phyloP scores from a whole-genome alignment of 92 coral and sea anemone genomes.

The Epizoanthus stellaris region DNA sequence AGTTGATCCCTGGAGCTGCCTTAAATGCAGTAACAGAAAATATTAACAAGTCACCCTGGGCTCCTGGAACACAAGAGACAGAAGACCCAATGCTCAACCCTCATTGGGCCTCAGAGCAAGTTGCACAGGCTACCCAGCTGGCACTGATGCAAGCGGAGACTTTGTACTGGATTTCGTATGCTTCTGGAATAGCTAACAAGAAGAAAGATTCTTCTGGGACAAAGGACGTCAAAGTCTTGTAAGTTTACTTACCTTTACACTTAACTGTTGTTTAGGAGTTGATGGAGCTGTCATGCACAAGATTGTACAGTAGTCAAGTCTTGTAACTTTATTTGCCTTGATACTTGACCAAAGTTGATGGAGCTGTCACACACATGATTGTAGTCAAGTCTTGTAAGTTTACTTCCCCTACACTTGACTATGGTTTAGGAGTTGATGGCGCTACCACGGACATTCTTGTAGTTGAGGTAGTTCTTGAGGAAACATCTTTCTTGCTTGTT shows the following conservation, averaged over 20 bases:
- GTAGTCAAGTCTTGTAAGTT: no score
- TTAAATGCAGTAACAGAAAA: constrained; percentile 86
- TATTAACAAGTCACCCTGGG: constrained; percentile 83
- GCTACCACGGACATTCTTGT: no score
- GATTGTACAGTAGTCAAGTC: no score
- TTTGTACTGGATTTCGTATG: constrained; percentile 65
- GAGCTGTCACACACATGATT: no score
- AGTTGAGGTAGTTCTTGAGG: no score
- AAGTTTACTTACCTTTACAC: constrained; percentile 31
- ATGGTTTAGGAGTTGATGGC: no score
- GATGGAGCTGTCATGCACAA: no score
- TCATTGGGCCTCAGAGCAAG: constrained; percentile 79
- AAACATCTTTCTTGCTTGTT: no score
- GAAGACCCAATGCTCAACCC: constrained; percentile 78
- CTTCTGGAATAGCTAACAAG: constrained; percentile 61
- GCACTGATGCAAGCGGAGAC: constrained; percentile 91
- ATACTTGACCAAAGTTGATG: no score
- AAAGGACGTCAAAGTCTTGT: constrained; percentile 79
- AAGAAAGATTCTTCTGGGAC: constrained; percentile 56
- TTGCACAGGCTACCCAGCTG: constrained; percentile 83
- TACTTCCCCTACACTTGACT: no score
- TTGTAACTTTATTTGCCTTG: no score
- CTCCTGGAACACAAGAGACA: constrained; percentile 68
- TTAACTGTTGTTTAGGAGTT: no score
- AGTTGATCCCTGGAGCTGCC: constrained; percentile 90